Evolutionary conservation across 2,797 vertebrate species (phyloP), one percentile per base, ranked within the genome.

Genomic region (Champsocephalus esox): DNA sequence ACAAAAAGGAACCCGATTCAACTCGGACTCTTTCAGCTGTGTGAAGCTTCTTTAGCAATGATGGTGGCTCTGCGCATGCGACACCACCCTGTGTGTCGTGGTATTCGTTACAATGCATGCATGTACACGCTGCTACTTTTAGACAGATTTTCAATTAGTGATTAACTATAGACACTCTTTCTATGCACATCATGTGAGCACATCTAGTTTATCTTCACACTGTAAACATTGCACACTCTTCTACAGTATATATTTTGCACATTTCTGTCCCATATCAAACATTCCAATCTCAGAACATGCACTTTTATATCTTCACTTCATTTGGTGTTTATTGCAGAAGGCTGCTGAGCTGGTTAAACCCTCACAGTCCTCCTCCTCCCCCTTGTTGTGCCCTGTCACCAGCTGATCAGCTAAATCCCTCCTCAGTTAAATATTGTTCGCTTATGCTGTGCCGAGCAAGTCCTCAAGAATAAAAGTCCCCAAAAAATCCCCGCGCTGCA

Each of bases 321-420:
- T 83, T 48, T 67, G 19, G 63, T 72, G 71, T 81, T 89, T 82
- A 52, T 49, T 68, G 28, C 56, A 46, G 81, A 86, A 88, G 83
- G 85, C 34, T 38, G 34, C 8, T 38, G 87, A 86, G 80, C 83
- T 82, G 89, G 79, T 58, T 87, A 66, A 83, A 81, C 88, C 84
- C 75, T 84, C 59, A 0, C 80, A 85, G 87, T 28, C 32, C 21
- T 58, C 48, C 50, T n/a, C 46, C 7, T 32, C 11, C 12, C 17
- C 16, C 17, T 12, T 32, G 64, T 21, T 60, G n/a, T 48, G 52
- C 41, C 57, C 62, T 19, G 50, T 73, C 69, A 83, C 82, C 73
- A 82, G 68, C 87, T 65, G 81, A 83, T 82, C 81, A 56, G 71
- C 85, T 86, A 82, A 93, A 91, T 87, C 80, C 70, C 69, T 77